Conservation (phyloP, 2,888 invertebrate genomes). For the Pandemis cinnamomeana region DNA sequence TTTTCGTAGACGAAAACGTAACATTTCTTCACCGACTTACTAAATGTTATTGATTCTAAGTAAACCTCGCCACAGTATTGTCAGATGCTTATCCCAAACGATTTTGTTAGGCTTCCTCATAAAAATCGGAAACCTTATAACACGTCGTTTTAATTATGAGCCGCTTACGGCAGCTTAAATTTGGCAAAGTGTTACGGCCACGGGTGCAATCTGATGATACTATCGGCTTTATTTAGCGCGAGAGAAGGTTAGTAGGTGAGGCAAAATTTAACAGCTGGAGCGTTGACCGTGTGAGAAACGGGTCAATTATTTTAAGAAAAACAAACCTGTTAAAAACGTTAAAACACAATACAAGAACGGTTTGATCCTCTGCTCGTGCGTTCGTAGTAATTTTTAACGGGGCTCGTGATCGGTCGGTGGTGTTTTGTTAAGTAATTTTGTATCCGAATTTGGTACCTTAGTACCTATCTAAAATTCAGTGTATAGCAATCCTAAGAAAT, state of each 20-base stretch:
- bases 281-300: constrained; percentile 24
- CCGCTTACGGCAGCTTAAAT: constrained; percentile 33
- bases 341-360: neutral
- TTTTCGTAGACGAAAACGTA: no score
- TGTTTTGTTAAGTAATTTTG: neutral
- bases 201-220: constrained; percentile 27
- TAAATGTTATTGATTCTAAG: neutral
- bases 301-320: constrained; percentile 33
- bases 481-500: no score
- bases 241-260: constrained; percentile 40
- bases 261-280: constrained; percentile 25
- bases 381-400: neutral
- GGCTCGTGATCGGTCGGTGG: neutral
- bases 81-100: constrained; percentile 5
- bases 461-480: no score
- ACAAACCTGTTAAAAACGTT: neutral
- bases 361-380: neutral
- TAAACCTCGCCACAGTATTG: neutral
- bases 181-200: constrained; percentile 35
- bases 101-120: constrained; percentile 31
- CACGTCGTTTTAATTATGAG: constrained; percentile 25
- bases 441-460: no score
- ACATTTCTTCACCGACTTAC: neutral
- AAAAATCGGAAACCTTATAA: constrained; percentile 35
- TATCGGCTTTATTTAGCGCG: constrained; percentile 33